Conservation (phyloP, 2,888 invertebrate genomes). For the Litoditis marina region DNA sequence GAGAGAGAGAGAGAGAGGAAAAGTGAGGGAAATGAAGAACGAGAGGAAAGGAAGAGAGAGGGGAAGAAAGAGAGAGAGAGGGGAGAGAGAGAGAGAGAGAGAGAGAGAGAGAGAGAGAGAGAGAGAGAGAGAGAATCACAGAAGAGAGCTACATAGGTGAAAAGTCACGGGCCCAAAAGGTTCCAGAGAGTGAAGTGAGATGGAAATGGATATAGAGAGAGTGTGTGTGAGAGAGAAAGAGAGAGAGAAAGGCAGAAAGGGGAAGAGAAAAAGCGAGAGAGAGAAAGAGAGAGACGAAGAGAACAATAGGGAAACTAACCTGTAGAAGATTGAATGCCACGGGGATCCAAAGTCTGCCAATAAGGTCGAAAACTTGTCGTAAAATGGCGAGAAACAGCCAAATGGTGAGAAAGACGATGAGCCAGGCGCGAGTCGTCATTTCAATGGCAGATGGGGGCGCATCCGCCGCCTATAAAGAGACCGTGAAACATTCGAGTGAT, state of each 20-base stretch:
- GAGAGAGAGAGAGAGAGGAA: background rate
- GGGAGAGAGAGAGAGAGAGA: background rate
- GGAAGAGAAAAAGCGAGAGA: background rate
- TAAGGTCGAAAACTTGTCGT: slow-evolving; percentile 50
- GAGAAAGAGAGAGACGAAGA: background rate
- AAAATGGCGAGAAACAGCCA: slow-evolving; percentile 47
- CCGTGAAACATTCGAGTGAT: too few relatives aligned
- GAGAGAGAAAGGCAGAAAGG: background rate
- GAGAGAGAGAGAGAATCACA: background rate
- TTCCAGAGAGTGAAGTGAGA: background rate
- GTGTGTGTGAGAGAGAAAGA: too few relatives aligned
- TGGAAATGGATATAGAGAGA: too few relatives aligned
- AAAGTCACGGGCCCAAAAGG: too few relatives aligned
- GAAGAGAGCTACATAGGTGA: background rate
- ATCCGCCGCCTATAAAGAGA: background rate
- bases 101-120: slow-evolving; percentile 6
- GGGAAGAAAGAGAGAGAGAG: background rate
- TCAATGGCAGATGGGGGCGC: background rate
- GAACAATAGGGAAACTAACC: slow-evolving; percentile 26
- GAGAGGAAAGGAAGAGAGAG: background rate
- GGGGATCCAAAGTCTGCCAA: slow-evolving; percentile 52
- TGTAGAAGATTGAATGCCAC: slow-evolving; percentile 53
- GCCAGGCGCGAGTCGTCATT: too few relatives aligned
- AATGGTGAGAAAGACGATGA: slow-evolving; percentile 35
- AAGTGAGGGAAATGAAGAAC: background rate